A percentile compares a stretch with the other conserved stretches of the same genome.
phyloP scores from a whole-genome alignment of 2,113 vertebrate species.

The Toxostoma redivivum region DNA sequence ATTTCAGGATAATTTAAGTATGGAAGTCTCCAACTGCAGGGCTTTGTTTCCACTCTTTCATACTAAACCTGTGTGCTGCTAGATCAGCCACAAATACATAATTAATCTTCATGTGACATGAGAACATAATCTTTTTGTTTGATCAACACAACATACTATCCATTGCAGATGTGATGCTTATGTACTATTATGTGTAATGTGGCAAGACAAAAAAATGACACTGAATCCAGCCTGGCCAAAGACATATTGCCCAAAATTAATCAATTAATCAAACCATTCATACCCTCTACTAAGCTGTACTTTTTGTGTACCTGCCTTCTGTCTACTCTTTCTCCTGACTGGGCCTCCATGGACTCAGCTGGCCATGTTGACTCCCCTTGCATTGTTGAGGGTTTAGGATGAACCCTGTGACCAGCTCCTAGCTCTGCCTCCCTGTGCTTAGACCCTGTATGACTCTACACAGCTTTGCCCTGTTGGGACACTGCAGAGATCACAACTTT shows the following conservation, averaged over 20 bases:
- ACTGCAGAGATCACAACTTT: neutral
- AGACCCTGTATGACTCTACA: fast-evolving
- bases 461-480: neutral
- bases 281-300: neutral
- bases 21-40: neutral
- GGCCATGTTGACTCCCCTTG: neutral
- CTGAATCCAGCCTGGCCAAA: neutral
- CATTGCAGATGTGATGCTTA: neutral
- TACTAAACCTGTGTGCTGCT: neutral
- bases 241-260: neutral
- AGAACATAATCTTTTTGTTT: neutral
- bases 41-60: neutral
- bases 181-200: neutral
- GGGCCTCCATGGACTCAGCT: neutral
- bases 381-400: fast-evolving
- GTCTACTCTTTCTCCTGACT: neutral
- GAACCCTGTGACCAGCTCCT: neutral
- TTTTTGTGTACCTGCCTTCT: neutral
- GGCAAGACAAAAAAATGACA: neutral
- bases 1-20: neutral
- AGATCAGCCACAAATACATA: neutral
- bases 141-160: neutral
- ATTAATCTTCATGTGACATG: neutral
- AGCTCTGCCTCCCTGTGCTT: neutral
- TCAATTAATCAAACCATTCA: fast-evolving